phyloP scores from a whole-genome alignment of 2,888 invertebrate species.

The Drosophila seclusa region DNA sequence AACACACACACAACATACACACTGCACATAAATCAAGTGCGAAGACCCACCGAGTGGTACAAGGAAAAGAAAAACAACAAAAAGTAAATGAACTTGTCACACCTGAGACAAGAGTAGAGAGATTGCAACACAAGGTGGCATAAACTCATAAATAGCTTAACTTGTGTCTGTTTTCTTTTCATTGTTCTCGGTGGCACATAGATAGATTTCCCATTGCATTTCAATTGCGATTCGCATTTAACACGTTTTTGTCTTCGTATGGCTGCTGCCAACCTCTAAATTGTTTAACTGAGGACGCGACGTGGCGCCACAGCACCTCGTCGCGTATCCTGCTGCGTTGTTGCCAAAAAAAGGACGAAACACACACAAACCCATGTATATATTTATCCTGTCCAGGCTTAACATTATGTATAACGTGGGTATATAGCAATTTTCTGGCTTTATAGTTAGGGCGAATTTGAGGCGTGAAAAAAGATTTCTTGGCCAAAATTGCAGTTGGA shows the following conservation, averaged over 20 bases:
- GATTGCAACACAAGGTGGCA: conserved; percentile 50
- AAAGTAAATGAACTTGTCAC: conserved; percentile 69
- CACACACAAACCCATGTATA: neutral
- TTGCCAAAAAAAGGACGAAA: conserved; percentile 64
- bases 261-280: conserved; percentile 15
- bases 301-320: conserved; percentile 65
- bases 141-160: conserved; percentile 66
- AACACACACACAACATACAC: conserved; percentile 16
- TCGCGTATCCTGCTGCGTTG: conserved; percentile 65
- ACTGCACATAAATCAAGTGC: conserved; percentile 61
- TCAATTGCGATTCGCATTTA: conserved; percentile 26
- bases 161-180: conserved; percentile 35
- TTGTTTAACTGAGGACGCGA: conserved; percentile 49
- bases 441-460: conserved; percentile 18
- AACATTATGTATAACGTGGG: conserved; percentile 20
- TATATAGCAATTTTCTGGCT: conserved; percentile 24
- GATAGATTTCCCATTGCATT: conserved; percentile 31
- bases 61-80: conserved; percentile 31
- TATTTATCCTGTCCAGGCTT: conserved; percentile 5
- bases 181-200: conserved; percentile 20
- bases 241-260: conserved; percentile 39
- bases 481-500: conserved; percentile 48
- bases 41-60: conserved; percentile 55
- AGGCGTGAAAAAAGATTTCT: conserved; percentile 32
- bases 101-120: conserved; percentile 18